Evolutionary conservation across 2,888 invertebrate genomes (phyloP).

Genomic region (Hemaris fuciformis): DNA sequence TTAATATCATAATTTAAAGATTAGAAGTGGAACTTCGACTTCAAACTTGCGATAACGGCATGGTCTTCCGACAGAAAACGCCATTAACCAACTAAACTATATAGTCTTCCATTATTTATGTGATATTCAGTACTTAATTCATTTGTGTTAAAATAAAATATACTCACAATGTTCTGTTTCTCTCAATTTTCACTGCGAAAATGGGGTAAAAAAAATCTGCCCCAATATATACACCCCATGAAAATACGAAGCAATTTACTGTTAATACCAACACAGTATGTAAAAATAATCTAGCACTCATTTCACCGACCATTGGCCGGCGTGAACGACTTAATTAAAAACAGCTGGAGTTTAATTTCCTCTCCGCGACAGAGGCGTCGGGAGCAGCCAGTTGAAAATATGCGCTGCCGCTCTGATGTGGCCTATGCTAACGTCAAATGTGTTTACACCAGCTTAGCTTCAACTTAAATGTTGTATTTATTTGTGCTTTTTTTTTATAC

Average conservation of each 20-base stretch:
- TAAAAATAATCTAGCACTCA: slow-evolving; percentile 15
- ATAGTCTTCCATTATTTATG: too few relatives aligned
- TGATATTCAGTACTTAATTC: too few relatives aligned
- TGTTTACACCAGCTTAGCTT: neutral
- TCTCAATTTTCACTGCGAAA: too few relatives aligned
- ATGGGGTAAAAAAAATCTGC: neutral
- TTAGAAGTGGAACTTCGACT: too few relatives aligned
- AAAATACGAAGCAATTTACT: neutral
- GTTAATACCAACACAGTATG: neutral
- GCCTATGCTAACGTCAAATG: neutral
- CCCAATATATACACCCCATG: neutral
- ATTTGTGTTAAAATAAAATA: too few relatives aligned
- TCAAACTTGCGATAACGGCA: too few relatives aligned
- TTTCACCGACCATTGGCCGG: slow-evolving; percentile 23
- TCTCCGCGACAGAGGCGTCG: slow-evolving; percentile 11
- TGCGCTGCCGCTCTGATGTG: neutral
- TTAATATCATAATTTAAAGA: too few relatives aligned
- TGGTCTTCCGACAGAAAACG: too few relatives aligned
- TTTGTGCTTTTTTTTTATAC: too few relatives aligned
- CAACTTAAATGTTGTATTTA: neutral
- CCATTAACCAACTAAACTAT: too few relatives aligned
- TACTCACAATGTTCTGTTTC: too few relatives aligned
- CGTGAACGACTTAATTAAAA: slow-evolving; percentile 32
- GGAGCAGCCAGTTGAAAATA: slow-evolving; percentile 11
- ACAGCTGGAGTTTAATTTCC: slow-evolving; percentile 38